Evolutionary conservation across 2,113 vertebrate genomes (phyloP).

Genomic region (Callocephalon fimbriatum): DNA sequence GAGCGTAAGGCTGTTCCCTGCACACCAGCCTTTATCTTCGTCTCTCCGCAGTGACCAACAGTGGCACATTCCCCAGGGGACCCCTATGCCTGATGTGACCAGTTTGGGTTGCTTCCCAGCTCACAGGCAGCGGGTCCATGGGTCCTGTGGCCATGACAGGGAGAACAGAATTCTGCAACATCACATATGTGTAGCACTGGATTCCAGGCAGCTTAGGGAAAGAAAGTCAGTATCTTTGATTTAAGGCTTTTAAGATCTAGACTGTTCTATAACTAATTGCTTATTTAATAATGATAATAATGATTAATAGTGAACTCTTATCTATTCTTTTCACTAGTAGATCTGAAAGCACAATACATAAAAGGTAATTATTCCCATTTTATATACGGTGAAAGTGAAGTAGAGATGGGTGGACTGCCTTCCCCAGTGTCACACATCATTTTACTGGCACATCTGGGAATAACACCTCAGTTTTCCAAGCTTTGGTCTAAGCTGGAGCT

Average conservation of each 20-base stretch:
- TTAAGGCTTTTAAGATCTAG: not conserved
- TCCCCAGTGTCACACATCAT: not conserved
- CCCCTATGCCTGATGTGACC: accelerated
- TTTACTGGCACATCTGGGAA: not conserved
- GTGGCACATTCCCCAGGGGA: not conserved
- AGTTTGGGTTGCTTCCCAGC: not conserved
- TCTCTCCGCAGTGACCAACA: not conserved
- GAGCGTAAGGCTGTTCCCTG: not conserved
- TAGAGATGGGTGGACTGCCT: not conserved
- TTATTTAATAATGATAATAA: not conserved
- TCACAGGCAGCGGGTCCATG: accelerated
- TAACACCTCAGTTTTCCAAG: not conserved
- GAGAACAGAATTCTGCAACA: not conserved
- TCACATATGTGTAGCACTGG: accelerated
- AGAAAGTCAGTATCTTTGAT: not conserved
- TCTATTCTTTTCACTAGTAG: not conserved
- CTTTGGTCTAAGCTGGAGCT: not conserved
- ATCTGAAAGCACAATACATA: not conserved
- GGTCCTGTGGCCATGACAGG: not conserved
- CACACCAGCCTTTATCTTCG: not conserved
- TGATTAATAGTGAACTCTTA: not conserved
- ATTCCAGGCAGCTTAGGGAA: not conserved
- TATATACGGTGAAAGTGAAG: not conserved
- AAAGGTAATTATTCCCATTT: not conserved
- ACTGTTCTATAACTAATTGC: not conserved